These are phyloP conservation scores for Caenorhabditis panamensis DNA, from an alignment of 2,888 invertebrate genomes.

Conservation along the genomic window DNA sequence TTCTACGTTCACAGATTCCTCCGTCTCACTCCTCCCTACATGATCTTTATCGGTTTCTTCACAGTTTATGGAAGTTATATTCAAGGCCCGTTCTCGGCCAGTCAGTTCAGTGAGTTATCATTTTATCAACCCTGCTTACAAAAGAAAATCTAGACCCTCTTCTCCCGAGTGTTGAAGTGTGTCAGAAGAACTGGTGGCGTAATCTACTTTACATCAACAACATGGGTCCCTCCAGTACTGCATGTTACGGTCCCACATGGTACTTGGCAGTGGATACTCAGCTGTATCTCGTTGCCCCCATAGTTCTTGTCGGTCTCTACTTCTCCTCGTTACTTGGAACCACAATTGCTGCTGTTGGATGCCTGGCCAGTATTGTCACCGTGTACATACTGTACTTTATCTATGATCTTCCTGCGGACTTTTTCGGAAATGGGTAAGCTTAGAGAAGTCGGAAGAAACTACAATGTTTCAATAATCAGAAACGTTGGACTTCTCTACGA, in stretches of 20 bases:
- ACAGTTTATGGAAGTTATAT: constrained; percentile 51
- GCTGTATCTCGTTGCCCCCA: constrained; percentile 57
- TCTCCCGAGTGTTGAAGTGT: constrained; percentile 8
- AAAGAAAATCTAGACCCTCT: constrained; percentile 29
- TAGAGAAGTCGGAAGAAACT: neutral
- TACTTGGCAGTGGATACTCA: constrained; percentile 65
- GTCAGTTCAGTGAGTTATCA: constrained; percentile 27
- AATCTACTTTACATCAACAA: constrained; percentile 74
- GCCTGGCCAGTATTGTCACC: constrained; percentile 32
- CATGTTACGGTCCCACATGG: constrained; percentile 61
- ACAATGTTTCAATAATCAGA: neutral
- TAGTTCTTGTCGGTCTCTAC: constrained; percentile 57
- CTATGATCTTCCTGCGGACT: constrained; percentile 35
- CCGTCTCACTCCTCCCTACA: constrained; percentile 59
- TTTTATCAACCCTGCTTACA: neutral
- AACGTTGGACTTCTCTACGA: constrained; percentile 8
- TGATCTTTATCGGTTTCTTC: constrained; percentile 62
- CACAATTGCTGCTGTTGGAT: constrained; percentile 5
- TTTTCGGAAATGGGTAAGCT: constrained; percentile 29
- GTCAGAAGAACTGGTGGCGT: constrained; percentile 61
- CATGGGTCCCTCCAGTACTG: constrained; percentile 41
- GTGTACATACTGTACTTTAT: constrained; percentile 25
- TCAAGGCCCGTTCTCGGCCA: constrained; percentile 48
- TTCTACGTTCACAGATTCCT: constrained; percentile 65
- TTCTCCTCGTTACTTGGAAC: constrained; percentile 26